Evolutionary conservation across 2,113 vertebrate species (phyloP), one percentile per base, ranked within the genome.

Genomic region (Brienomyrus brachyistius): DNA sequence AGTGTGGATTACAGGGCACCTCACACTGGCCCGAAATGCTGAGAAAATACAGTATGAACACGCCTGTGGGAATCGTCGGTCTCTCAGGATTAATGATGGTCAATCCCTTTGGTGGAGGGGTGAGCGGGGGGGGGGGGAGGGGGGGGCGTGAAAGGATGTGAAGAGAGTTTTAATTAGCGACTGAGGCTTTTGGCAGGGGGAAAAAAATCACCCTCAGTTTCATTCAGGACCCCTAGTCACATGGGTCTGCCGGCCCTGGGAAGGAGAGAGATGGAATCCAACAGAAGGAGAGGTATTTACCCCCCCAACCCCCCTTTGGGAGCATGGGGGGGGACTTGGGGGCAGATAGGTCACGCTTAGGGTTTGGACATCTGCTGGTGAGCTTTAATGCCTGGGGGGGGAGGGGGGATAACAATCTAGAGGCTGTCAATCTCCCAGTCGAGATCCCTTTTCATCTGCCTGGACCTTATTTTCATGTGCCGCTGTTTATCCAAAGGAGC

Each of bases 361-460:
- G 70, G 70, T 27, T 77, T 45, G 45, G 62, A 66, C 62, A 74
- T 88, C 88, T 88, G 88, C n/a, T 88, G 87, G 45, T 52, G 88
- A 88, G 27, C 48, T 74, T 88, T 88, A 88, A n/a, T 23, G 50
- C 74, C 5, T 43, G 11, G 13, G 48, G 51, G 31, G 50, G 27
- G n/a, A n/a, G 62, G 83, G 45, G 5, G 1, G 47, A 45, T 4
- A 45, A 83, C 47, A 80, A 52, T 40, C n/a, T 31, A 56, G 21
- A 45, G 51, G 88, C 50, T 21, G 21, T 54, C 48, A 89, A 54
- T 82, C 62, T 88, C 23, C 15, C 27, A 27, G 40, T 27, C 23
- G 43, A 84, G 10, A 15, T 43, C 7, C 8, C 40, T 17, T 43
- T 82, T 23, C 5, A 31, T 82, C 88, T 45, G 47, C 51, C 13